Percentiles rank a stretch among this genome's conserved stretches.
Evolutionary conservation across 2,888 invertebrate genomes (phyloP).

Genomic region (Molorchus minor): DNA sequence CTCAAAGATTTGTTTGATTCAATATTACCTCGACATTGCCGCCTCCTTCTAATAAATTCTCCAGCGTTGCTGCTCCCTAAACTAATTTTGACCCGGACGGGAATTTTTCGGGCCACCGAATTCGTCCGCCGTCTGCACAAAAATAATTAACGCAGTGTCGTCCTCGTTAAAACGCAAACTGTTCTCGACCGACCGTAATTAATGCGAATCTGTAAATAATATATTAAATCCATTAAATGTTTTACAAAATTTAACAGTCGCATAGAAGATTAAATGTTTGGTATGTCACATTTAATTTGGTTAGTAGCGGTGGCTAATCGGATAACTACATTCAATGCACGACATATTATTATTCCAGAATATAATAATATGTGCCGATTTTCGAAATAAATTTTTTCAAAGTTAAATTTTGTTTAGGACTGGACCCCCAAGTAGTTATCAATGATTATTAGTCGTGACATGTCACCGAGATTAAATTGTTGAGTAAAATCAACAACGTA

Average conservation of each 20-base stretch:
- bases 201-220: constrained; percentile 12
- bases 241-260: constrained; percentile 1
- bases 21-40: not conserved
- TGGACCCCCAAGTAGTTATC: no score
- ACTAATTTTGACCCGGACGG: not conserved
- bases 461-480: no score
- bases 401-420: no score
- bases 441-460: no score
- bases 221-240: not conserved
- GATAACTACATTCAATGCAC: not conserved
- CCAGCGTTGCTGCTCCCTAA: not conserved
- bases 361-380: no score
- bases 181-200: constrained; percentile 5
- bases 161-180: not conserved
- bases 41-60: not conserved
- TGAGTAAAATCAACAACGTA: no score
- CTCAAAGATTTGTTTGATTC: not conserved
- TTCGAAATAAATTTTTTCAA: no score
- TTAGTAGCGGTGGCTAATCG: constrained; percentile 1
- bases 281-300: constrained; percentile 5
- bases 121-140: not conserved
- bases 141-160: not conserved
- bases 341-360: no score
- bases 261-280: not conserved
- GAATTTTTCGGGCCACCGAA: not conserved